Percentiles rank a stretch among this genome's conserved stretches.
Evolutionary conservation across 2,113 vertebrate genomes (phyloP).

Genomic region (Marmota flaviventris): DNA sequence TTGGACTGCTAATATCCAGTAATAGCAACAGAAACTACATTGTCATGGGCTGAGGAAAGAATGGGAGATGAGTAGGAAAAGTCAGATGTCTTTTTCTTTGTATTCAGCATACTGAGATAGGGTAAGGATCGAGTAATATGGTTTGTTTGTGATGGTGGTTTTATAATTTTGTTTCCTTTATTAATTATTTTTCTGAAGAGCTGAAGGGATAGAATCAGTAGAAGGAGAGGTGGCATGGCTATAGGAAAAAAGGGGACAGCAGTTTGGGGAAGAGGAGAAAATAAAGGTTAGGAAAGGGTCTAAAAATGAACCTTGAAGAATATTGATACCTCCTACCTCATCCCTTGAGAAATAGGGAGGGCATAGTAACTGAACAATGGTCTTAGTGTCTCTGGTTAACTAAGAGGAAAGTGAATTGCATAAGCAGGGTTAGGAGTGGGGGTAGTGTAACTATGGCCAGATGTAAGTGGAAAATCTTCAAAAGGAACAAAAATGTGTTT

Average conservation of each 20-base stretch:
- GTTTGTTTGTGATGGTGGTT: background rate
- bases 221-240: background rate
- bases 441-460: background rate
- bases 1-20: background rate
- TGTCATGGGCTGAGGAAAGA: background rate
- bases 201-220: background rate
- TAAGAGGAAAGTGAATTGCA: background rate
- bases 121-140: background rate
- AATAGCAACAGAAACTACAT: background rate
- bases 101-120: background rate
- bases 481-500: background rate
- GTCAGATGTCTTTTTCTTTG: background rate
- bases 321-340: background rate
- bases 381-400: background rate
- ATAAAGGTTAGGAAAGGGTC: background rate
- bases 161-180: constrained; percentile 44
- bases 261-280: background rate
- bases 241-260: background rate
- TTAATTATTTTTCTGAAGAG: constrained; percentile 1
- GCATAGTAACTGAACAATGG: background rate
- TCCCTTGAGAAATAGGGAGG: background rate
- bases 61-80: background rate
- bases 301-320: background rate
- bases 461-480: background rate
- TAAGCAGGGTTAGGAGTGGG: background rate